phyloP scores from a whole-genome alignment of 2,113 vertebrate genomes.

The Toxotes jaculatrix region DNA sequence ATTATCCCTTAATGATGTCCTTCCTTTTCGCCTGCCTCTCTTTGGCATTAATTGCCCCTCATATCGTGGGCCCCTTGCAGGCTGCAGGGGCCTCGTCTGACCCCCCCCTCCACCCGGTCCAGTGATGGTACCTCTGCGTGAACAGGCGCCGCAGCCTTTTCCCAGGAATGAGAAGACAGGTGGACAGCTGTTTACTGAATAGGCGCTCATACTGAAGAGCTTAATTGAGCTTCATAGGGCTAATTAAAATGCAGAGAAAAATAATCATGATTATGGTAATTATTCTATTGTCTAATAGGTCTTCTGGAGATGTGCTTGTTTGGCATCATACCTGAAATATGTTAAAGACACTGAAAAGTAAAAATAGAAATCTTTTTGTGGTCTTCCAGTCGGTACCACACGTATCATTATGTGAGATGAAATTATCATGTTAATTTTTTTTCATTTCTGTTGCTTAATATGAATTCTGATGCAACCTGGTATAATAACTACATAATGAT shows the following conservation, averaged over 20 bases:
- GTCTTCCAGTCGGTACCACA: background rate
- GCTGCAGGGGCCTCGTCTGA: conserved; percentile 40
- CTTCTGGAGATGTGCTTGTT: conserved; percentile 52
- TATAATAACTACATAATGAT: conserved; percentile 23
- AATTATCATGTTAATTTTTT: conserved; percentile 33
- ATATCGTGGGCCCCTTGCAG: conserved; percentile 55
- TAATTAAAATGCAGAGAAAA: conserved; percentile 80
- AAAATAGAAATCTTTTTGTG: conserved; percentile 17
- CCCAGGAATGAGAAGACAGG: conserved; percentile 82
- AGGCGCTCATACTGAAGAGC: conserved; percentile 76
- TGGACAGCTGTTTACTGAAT: conserved; percentile 84
- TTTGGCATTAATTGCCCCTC: conserved; percentile 50
- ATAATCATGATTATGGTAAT: conserved; percentile 81
- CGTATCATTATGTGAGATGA: conserved; percentile 17
- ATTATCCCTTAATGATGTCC: conserved; percentile 29
- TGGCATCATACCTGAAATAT: conserved; percentile 59
- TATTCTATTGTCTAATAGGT: conserved; percentile 74
- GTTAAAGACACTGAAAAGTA: conserved; percentile 22
- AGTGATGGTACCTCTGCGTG: conserved; percentile 75
- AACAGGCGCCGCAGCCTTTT: conserved; percentile 78
- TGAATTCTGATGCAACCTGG: background rate
- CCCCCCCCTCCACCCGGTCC: conserved; percentile 38
- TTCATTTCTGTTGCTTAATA: conserved; percentile 33
- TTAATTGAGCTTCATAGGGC: conserved; percentile 83
- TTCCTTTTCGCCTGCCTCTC: conserved; percentile 26